Percentiles rank a stretch among this genome's conserved stretches.
These are phyloP conservation scores for Yponomeuta evonymella DNA, from an alignment of 2,888 invertebrate genomes.

Conservation along the genomic window DNA sequence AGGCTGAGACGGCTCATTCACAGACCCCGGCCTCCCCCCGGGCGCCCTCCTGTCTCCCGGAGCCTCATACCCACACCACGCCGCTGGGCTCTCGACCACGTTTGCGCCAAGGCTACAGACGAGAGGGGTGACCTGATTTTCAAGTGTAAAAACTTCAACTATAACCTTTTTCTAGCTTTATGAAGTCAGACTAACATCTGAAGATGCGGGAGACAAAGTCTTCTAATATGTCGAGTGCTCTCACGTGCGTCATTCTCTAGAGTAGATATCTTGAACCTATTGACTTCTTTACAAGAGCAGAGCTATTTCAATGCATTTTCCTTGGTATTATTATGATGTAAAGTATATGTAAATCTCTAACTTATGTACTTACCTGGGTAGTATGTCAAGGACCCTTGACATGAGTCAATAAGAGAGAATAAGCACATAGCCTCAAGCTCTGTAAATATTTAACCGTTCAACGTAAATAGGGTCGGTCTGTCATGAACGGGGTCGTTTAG, in stretches of 20 bases:
- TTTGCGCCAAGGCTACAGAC: background rate
- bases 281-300: background rate
- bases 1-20: background rate
- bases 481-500: background rate
- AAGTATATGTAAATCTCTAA: background rate
- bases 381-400: conserved; percentile 10
- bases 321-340: background rate
- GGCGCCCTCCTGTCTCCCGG: background rate
- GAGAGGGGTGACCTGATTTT: conserved; percentile 9
- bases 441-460: conserved; percentile 8
- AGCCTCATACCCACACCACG: background rate
- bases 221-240: background rate
- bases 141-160: background rate
- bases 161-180: background rate
- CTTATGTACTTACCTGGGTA: background rate
- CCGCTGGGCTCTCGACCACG: background rate
- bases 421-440: conserved; percentile 10
- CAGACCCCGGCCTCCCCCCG: background rate
- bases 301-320: background rate
- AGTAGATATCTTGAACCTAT: background rate
- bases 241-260: background rate
- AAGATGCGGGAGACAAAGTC: background rate
- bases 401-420: conserved; percentile 9
- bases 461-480: background rate
- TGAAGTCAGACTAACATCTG: background rate